Percentiles rank a stretch among this genome's conserved stretches.
phyloP scores from a whole-genome alignment of 2,797 vertebrate genomes.

The Poeciliopsis turneri region DNA sequence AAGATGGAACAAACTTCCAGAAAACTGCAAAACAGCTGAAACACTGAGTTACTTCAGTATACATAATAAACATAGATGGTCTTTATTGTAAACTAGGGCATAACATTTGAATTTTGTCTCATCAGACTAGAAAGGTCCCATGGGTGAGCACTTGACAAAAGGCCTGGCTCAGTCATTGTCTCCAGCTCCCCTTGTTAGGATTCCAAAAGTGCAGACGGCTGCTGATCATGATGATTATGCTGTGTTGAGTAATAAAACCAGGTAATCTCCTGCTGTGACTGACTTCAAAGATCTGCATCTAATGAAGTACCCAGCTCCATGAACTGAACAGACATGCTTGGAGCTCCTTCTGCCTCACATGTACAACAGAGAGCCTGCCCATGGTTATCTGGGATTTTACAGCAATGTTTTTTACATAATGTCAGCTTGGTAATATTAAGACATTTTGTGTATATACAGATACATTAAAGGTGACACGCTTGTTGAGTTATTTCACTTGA shows the following conservation, averaged over 20 bases:
- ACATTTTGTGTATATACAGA: neutral
- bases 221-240: neutral
- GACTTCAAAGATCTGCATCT: conserved; percentile 4
- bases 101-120: neutral
- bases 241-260: conserved; percentile 9
- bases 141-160: neutral
- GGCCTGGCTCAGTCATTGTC: neutral
- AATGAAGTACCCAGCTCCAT: neutral
- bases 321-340: neutral
- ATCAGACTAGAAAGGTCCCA: neutral
- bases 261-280: neutral
- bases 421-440: neutral
- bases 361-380: neutral
- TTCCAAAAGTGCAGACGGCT: neutral
- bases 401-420: neutral
- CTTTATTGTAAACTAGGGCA: neutral
- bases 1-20: no score
- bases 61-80: neutral
- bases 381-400: neutral
- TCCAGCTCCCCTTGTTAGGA: neutral
- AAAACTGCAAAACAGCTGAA: no score
- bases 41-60: neutral
- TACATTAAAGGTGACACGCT: neutral
- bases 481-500: neutral
- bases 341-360: neutral